phyloP scores from a whole-genome alignment of 1,140 invertebrate genomes.

The Mactra quadrangularis region DNA sequence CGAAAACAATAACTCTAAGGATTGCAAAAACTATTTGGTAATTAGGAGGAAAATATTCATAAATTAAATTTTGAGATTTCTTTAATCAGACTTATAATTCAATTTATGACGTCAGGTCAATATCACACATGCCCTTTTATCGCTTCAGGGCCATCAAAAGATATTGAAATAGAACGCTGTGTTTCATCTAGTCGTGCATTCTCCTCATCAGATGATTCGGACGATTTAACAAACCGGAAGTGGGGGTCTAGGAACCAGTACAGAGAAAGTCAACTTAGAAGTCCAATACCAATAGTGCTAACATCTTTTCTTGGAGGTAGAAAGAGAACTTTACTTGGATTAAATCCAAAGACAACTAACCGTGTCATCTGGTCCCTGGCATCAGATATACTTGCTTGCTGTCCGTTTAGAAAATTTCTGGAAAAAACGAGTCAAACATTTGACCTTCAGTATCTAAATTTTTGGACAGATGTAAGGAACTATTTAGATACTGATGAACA shows the following conservation, averaged over 20 bases:
- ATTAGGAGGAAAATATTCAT: too few relatives aligned
- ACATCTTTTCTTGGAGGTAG: slow-evolving; percentile 62
- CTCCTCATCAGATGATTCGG: background rate
- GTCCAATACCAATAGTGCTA: slow-evolving; percentile 55
- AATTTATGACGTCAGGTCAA: too few relatives aligned
- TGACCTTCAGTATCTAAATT: slow-evolving; percentile 59
- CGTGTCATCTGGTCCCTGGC: slow-evolving; percentile 63
- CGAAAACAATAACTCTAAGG: too few relatives aligned
- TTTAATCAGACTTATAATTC: too few relatives aligned
- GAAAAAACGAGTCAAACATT: slow-evolving; percentile 3
- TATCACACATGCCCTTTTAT: too few relatives aligned
- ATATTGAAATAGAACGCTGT: background rate
- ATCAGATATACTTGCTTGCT: slow-evolving; percentile 63
- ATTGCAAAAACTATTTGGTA: too few relatives aligned
- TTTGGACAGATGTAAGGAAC: slow-evolving; percentile 67
- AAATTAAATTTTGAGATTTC: too few relatives aligned
- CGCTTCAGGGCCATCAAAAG: slow-evolving; percentile 34
- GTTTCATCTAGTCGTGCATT: background rate
- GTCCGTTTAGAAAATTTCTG: slow-evolving; percentile 58
- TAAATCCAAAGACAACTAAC: slow-evolving; percentile 35
- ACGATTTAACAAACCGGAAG: slow-evolving; percentile 10
- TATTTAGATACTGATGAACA: slow-evolving; percentile 65
- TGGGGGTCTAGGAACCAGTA: background rate
- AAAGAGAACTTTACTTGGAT: slow-evolving; percentile 22
- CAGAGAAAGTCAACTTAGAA: background rate